Base-by-base conservation (phyloP, 2,797 vertebrate species). In the Sandelia bainsii region DNA sequence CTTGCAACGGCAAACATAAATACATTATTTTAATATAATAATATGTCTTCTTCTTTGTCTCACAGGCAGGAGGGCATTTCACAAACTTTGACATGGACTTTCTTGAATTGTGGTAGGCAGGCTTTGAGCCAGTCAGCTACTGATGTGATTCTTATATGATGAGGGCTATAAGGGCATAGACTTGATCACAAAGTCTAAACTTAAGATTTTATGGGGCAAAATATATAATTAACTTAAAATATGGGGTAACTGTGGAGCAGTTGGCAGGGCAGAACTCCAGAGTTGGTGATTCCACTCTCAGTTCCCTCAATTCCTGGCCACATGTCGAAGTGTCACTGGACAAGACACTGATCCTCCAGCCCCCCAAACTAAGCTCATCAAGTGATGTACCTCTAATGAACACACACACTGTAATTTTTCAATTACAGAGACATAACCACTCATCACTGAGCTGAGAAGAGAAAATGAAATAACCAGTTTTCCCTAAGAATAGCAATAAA, bases 351-450 rank as follows among this genome's bases (percentile, higher is more conserved):
- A 34, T 34, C 32, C 9, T 34, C 32, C 32, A 10, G 32, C 32
- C 32, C 8, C 32, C 32, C 32, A 34, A 34, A 34, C 32, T 34
- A 34, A 34, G 1, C 32, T 34, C 1, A 34, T 34, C 32, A 34
- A 34, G 32, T 34, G 32, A 34, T 34, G 32, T 34, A 34, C 32
- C 8, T 34, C 7, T 34, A 34, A 34, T 34, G 25, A 25, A 77
- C 6, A 1, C 44, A 37, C 49, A 51, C 54, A 12, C 45, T 53
- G 50, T 72, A 73, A 83, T 72, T 78, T 72, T 68, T 65, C 51
- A 77, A 79, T 85, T 85, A 80, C 62, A 53, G 58, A 65, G 61
- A 54, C 56, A 67, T 54, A 79, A 81, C 82, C 74, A 44, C 39
- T 84, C 77, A 78, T 69, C 66, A 37, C 53, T 37, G 69, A 79